A percentile compares a stretch with the other conserved stretches of the same genome.
Conservation (phyloP, 2,113 vertebrate genomes). For the Orthochromis indermauri region DNA sequence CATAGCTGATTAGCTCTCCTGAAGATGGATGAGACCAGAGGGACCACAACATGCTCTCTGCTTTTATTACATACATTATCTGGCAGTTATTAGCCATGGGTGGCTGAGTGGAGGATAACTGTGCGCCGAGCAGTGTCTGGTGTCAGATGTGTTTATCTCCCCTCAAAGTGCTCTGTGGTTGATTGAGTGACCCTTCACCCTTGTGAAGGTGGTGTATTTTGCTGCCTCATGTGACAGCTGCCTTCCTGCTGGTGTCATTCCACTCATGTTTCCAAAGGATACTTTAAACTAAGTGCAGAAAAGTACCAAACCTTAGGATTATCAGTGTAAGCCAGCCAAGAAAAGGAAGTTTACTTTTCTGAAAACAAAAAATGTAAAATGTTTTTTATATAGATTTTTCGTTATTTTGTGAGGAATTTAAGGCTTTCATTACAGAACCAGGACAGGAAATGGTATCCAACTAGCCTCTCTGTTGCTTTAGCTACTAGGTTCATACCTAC, state of each 20-base stretch:
- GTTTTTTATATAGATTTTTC: background rate
- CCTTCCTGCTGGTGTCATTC: background rate
- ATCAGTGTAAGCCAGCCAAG: background rate
- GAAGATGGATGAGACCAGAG: slow-evolving; percentile 48
- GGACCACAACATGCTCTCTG: slow-evolving; percentile 40
- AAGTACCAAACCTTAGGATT: background rate
- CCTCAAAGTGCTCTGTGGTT: slow-evolving; percentile 33
- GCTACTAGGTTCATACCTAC: background rate
- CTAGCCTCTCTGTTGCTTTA: background rate
- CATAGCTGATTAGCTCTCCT: slow-evolving; percentile 39
- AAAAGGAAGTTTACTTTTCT: background rate
- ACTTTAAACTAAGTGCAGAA: background rate
- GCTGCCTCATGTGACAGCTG: slow-evolving; percentile 25
- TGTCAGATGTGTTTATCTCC: slow-evolving; percentile 58
- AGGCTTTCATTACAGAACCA: background rate
- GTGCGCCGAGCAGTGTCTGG: slow-evolving; percentile 32
- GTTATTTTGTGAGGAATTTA: background rate
- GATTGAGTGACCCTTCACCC: slow-evolving; percentile 55
- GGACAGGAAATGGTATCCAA: background rate
- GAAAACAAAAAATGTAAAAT: background rate
- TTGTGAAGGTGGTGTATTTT: slow-evolving; percentile 19
- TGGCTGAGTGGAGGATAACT: slow-evolving; percentile 45
- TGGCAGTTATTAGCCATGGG: slow-evolving; percentile 62
- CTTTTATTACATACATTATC: slow-evolving; percentile 57
- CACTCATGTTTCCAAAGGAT: background rate